These are phyloP conservation scores for Biston betularia DNA, from an alignment of 2,888 invertebrate genomes.

Conservation along the genomic window DNA sequence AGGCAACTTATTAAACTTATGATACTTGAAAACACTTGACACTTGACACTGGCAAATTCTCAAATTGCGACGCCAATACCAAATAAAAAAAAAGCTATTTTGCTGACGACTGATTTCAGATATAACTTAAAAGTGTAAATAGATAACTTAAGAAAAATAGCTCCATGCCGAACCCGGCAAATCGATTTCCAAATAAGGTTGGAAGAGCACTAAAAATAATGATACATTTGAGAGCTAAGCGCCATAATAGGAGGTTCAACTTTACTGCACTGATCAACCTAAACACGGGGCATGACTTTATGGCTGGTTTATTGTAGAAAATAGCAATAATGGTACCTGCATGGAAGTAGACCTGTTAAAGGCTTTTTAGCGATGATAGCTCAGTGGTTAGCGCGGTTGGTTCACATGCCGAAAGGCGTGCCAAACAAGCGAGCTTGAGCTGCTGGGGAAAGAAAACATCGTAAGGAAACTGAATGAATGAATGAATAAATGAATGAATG, in stretches of 20 bases:
- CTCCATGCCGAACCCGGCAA: constrained; percentile 22
- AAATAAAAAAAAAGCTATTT: background rate
- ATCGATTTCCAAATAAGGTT: constrained; percentile 41
- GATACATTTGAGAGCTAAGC: constrained; percentile 36
- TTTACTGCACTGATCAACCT: constrained; percentile 40
- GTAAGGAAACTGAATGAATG: too few relatives aligned
- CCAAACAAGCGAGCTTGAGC: too few relatives aligned
- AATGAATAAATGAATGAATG: too few relatives aligned
- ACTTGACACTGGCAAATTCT: too few relatives aligned
- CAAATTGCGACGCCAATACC: background rate
- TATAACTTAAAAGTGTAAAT: background rate
- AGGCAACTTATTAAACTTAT: too few relatives aligned
- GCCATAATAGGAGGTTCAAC: constrained; percentile 33
- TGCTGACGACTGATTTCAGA: background rate
- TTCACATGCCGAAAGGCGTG: too few relatives aligned
- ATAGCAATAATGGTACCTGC: constrained; percentile 30
- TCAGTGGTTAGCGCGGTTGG: too few relatives aligned
- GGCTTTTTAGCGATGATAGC: background rate
- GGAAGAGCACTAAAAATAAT: constrained; percentile 37
- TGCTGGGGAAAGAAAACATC: too few relatives aligned
- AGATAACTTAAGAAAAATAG: background rate
- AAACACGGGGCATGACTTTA: constrained; percentile 38
- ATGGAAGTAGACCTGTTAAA: constrained; percentile 12
- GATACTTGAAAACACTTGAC: too few relatives aligned
- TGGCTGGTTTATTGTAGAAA: constrained; percentile 35